Evolutionary conservation across 2,113 vertebrate species (phyloP).

Genomic region (Myiozetetes cayanensis): DNA sequence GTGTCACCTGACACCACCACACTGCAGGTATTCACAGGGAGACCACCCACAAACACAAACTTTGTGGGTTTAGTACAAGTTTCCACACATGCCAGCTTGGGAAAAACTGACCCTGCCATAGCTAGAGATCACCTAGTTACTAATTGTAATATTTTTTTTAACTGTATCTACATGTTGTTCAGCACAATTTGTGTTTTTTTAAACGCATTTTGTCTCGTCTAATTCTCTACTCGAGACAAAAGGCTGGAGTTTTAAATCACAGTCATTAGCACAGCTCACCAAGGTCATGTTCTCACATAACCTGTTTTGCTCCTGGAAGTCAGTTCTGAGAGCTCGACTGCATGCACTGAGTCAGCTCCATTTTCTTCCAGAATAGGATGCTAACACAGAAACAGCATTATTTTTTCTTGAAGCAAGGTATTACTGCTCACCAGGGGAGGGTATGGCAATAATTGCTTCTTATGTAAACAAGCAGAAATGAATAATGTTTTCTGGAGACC

Average conservation of each 20-base stretch:
- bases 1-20: not conserved
- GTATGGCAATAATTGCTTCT: not conserved
- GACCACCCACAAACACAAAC: not conserved
- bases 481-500: not conserved
- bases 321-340: not conserved
- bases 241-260: not conserved
- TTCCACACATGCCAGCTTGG: not conserved
- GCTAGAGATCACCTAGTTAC: not conserved
- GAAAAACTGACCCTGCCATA: not conserved
- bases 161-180: not conserved
- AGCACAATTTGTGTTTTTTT: not conserved
- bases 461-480: not conserved
- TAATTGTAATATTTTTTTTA: not conserved
- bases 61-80: not conserved
- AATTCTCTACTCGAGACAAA: not conserved
- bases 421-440: not conserved
- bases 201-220: not conserved
- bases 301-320: slow-evolving; percentile 1
- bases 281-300: slow-evolving; percentile 20
- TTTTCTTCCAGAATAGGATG: not conserved
- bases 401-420: not conserved
- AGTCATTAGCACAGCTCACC: not conserved
- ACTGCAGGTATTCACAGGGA: not conserved
- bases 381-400: not conserved
- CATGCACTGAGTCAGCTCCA: not conserved